These are phyloP conservation scores for Ophraella communa DNA, from an alignment of 2,888 invertebrate species.

Conservation along the genomic window DNA sequence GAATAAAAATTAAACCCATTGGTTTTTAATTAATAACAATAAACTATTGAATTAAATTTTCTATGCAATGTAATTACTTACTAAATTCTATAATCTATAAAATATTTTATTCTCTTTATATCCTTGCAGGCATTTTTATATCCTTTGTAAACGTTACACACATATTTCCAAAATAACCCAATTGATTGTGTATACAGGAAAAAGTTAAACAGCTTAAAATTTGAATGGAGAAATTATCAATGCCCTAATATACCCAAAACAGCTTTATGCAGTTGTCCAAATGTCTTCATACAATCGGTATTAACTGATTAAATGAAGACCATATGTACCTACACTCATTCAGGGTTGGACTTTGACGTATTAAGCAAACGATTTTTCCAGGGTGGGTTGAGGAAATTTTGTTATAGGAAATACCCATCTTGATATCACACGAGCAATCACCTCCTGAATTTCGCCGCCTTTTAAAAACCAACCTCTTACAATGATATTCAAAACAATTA, in stretches of 20 bases:
- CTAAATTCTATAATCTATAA: not conserved
- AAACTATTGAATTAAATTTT: not conserved
- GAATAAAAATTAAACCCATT: too few relatives aligned
- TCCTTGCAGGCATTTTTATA: not conserved
- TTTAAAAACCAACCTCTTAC: too few relatives aligned
- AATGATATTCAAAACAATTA: too few relatives aligned
- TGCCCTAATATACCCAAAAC: constrained; percentile 34
- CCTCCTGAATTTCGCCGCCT: too few relatives aligned
- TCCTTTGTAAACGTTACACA: not conserved
- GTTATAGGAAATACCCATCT: not conserved
- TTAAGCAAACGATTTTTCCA: not conserved
- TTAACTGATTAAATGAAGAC: constrained; percentile 43
- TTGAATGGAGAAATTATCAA: constrained; percentile 28
- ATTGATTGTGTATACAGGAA: constrained; percentile 13
- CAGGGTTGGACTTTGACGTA: constrained; percentile 6
- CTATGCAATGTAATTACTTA: not conserved
- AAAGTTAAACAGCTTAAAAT: constrained; percentile 33
- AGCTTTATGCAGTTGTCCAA: constrained; percentile 44
- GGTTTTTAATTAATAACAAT: too few relatives aligned
- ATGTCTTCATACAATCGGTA: constrained; percentile 40
- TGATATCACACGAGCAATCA: not conserved
- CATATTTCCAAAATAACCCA: constrained; percentile 6
- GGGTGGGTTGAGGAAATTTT: too few relatives aligned
- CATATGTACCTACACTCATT: constrained; percentile 31
- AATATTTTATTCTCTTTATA: not conserved